Evolutionary conservation across 1,140 invertebrate genomes (phyloP).

Genomic region (Aphis craccivora): DNA sequence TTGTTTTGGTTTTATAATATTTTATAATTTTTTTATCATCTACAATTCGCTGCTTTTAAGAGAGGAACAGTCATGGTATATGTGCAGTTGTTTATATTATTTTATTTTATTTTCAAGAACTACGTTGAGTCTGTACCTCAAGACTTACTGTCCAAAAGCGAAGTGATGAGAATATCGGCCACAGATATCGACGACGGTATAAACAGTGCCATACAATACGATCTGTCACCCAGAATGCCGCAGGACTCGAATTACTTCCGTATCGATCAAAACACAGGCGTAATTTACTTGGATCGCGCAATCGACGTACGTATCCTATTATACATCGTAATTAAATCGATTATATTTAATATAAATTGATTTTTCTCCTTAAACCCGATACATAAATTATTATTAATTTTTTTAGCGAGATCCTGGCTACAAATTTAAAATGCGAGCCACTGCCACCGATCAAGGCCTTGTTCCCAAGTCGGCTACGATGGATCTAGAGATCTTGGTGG

Average conservation of each 20-base stretch:
- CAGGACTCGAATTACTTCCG: conserved; percentile 75
- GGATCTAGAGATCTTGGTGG: conserved; percentile 81
- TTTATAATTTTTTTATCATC: background rate
- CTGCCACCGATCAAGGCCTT: conserved; percentile 78
- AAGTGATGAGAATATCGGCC: conserved; percentile 87
- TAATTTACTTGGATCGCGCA: conserved; percentile 76
- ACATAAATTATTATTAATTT: conserved; percentile 55
- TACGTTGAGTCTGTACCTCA: conserved; percentile 79
- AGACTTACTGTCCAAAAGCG: conserved; percentile 73
- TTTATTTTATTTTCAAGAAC: conserved; percentile 65
- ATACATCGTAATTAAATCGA: background rate
- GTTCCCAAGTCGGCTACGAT: conserved; percentile 71
- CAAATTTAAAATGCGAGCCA: conserved; percentile 76
- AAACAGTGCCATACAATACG: conserved; percentile 78
- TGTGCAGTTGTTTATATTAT: background rate
- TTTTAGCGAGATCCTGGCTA: conserved; percentile 72
- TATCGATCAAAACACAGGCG: conserved; percentile 79
- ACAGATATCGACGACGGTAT: conserved; percentile 88
- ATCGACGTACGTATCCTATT: conserved; percentile 71
- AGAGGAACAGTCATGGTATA: background rate
- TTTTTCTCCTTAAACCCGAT: background rate
- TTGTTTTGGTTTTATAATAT: background rate
- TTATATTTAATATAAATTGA: background rate
- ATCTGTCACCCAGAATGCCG: conserved; percentile 67
- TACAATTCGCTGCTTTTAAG: background rate